A percentile compares a stretch with the other conserved stretches of the same genome.
phyloP scores from a whole-genome alignment of 1,140 invertebrate species.

The Copidosoma floridanum region DNA sequence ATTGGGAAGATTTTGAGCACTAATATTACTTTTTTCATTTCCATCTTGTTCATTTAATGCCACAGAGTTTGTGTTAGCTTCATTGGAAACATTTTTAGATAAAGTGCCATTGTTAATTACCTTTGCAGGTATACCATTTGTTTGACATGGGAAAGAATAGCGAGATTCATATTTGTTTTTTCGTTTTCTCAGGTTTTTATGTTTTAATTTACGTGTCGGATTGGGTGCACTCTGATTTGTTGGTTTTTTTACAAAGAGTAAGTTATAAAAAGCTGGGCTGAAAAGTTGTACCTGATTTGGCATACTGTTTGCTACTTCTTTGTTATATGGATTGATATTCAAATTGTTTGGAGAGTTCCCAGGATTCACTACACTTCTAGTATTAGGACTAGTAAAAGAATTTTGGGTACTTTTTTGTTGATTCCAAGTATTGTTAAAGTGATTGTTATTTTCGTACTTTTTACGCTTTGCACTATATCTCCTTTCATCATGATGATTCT shows the following conservation, averaged over 20 bases:
- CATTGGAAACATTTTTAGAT: background rate
- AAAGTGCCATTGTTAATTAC: background rate
- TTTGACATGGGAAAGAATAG: background rate
- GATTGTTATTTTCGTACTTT: background rate
- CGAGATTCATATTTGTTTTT: background rate
- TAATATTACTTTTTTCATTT: slow-evolving; percentile 14
- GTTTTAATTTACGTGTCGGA: background rate
- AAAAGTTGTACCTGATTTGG: slow-evolving; percentile 5
- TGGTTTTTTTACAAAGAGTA: background rate
- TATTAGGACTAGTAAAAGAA: background rate
- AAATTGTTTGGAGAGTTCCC: background rate
- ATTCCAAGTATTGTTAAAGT: background rate
- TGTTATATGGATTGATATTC: background rate
- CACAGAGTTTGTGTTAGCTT: background rate
- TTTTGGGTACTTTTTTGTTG: background rate
- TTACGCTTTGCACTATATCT: background rate
- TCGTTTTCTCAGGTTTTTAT: background rate
- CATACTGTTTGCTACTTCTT: background rate
- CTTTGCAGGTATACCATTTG: background rate
- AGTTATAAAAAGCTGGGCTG: background rate
- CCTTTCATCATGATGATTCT: too few species aligned
- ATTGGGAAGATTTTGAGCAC: background rate
- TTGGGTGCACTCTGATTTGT: background rate
- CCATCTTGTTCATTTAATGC: background rate
- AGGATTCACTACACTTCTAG: background rate